phyloP scores from a whole-genome alignment of 2,113 vertebrate genomes.

The Pagrus major region DNA sequence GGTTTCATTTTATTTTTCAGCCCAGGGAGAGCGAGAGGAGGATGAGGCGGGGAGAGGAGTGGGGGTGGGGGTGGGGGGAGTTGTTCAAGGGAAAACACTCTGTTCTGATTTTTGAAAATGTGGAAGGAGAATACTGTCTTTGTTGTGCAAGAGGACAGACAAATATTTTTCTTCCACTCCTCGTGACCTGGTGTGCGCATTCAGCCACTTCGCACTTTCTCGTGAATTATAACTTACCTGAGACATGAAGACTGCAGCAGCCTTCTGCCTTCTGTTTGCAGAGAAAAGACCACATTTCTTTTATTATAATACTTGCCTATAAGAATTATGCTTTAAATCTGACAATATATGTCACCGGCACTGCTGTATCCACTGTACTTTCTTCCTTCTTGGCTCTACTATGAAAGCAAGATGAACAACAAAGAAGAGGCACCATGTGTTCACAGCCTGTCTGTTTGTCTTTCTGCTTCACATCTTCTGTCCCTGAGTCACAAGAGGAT shows the following conservation, averaged over 20 bases:
- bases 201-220: constrained; percentile 34
- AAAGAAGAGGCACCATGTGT: constrained; percentile 11
- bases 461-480: constrained; percentile 27
- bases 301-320: neutral
- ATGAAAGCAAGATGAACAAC: constrained; percentile 12
- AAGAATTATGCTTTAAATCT: neutral
- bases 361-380: neutral
- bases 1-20: constrained; percentile 66
- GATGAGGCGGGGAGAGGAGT: neutral
- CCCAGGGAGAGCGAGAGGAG: neutral
- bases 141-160: constrained; percentile 64
- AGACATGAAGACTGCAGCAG: neutral
- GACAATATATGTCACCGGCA: neutral
- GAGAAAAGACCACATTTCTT: neutral
- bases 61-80: neutral
- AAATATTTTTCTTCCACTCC: constrained; percentile 13
- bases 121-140: constrained; percentile 58
- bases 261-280: neutral
- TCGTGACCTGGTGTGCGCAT: constrained; percentile 34
- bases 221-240: constrained; percentile 40
- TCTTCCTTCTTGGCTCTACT: neutral
- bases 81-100: constrained; percentile 39
- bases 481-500: constrained; percentile 34
- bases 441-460: constrained; percentile 31
- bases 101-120: constrained; percentile 63